These are phyloP conservation scores for Syncerus caffer DNA, from an alignment of 2,797 vertebrate genomes.

Conservation along the genomic window DNA sequence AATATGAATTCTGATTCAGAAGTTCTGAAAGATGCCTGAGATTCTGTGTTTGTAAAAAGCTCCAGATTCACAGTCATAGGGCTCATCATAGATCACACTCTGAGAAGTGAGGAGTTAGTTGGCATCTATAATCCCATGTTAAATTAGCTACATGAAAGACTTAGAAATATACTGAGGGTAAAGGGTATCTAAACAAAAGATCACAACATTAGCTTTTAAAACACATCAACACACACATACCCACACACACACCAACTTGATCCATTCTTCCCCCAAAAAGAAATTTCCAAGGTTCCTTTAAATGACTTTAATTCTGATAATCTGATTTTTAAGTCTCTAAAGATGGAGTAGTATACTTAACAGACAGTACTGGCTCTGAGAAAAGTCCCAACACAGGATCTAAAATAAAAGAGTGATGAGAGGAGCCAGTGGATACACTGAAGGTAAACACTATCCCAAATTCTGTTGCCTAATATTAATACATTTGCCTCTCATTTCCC, in stretches of 20 bases:
- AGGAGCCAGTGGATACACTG: neutral
- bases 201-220: constrained; percentile 18
- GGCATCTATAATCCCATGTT: neutral
- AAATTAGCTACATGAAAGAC: neutral
- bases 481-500: neutral
- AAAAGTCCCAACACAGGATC: neutral
- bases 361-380: neutral
- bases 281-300: neutral
- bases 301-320: neutral
- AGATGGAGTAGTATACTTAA: neutral
- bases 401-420: neutral
- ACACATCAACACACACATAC: neutral
- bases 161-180: neutral
- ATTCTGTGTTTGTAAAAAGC: neutral
- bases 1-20: neutral
- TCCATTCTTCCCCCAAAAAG: neutral
- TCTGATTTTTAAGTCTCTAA: neutral
- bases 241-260: neutral
- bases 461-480: neutral
- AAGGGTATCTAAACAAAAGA: neutral
- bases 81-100: neutral
- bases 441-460: neutral
- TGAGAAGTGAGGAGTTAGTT: neutral
- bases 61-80: neutral
- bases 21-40: neutral